Evolutionary conservation across 2,113 vertebrate species (phyloP), one percentile per base, ranked within the genome.

Genomic region (Nesospiza acunhae): DNA sequence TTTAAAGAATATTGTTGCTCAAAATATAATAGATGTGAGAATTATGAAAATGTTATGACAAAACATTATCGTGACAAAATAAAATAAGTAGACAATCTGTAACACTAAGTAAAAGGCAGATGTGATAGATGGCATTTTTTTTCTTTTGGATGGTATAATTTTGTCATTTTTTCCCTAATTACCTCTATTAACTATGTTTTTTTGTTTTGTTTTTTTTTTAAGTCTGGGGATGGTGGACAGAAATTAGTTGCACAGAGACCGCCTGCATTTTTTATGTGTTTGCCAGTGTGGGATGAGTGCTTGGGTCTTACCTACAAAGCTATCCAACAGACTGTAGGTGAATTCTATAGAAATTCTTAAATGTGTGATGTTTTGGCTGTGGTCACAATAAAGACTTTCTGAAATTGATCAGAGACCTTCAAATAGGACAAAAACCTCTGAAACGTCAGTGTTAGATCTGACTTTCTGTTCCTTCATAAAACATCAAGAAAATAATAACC

Each of bases 331-430:
- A 67, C 6, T 60, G 10, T 15, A 49, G 8, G 1, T 33, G 8
- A 66, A 47, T 53, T 30, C 21, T 58, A 27, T 17, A 49, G 35
- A 89, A 84, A 64, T 42, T 81, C 24, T 89, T 60, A 66, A 39
- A 66, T 62, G 4, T 16, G 4, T 27, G 27, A 46, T 0, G 0
- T n/a, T 72, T 80, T 37, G 8, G 3, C 2, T 30, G 5, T 56
- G 7, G 53, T 69, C 11, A 30, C 9, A 33, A 4, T 24, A 44
- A 85, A 68, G 7, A 44, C 1, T 42, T 84, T 39, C 46, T 58
- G 14, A 90, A 37, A 70, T 19, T 56, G 3, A 47, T 69, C 13
- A 47, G 18, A 81, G 18, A 52, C 27, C 10, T 69, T 77, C 22
- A 70, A 53, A 63, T 26, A 59, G 7, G 17, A 37, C 5, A 22